Evolutionary conservation across 92 coral and sea anemone genomes (phyloP), one percentile per base, ranked within the genome.

Genomic region (Parazoanthus darwini): DNA sequence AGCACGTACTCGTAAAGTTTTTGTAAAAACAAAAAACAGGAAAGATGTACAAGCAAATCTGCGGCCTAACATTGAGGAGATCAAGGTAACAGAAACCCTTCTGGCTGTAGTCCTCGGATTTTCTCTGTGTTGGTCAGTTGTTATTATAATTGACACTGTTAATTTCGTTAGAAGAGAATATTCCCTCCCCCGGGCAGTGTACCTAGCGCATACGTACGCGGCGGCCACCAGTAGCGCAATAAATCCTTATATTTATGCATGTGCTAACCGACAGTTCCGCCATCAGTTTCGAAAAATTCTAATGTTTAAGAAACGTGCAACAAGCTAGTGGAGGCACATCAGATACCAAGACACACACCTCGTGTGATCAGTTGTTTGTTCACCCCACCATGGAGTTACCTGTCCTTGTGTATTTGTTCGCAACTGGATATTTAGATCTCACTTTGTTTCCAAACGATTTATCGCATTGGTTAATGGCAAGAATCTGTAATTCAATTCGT

Each of bases 211-310:
- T 80, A 89, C 81, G 2, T 92, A 81, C 75, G 48, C 91, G 63
- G 96, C 89, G 1, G 92, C 91, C 88, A 92, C 93, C 18, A 92
- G 93, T 8, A 90, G 97, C 83, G 90, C 96, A 80, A 90, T 96
- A 26, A 96, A 94, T 80, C 95, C 97, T 0, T 82, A 90, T 38
- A 96, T 96, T 20, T 96, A 96, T 71, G 97, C 97, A 2, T 79
- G 94, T 35, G 86, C 94, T 2, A 94, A 96, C 88, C 91, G 95
- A 9, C 92, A 95, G 22, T 94, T 96, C 86, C 92, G 98, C 10
- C 86, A 91, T 18, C 93, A 91, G 78, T 90, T 96, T 76, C 80
- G 88, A 20, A 92, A 88, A 39, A 76, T 88, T 22, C 11, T 91
- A 51, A 0, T 51, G 58, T 33, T 16, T 72, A 72, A 29, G 78